Conservation (phyloP, 2,797 vertebrate species). For the Xiphophorus birchmanni region DNA sequence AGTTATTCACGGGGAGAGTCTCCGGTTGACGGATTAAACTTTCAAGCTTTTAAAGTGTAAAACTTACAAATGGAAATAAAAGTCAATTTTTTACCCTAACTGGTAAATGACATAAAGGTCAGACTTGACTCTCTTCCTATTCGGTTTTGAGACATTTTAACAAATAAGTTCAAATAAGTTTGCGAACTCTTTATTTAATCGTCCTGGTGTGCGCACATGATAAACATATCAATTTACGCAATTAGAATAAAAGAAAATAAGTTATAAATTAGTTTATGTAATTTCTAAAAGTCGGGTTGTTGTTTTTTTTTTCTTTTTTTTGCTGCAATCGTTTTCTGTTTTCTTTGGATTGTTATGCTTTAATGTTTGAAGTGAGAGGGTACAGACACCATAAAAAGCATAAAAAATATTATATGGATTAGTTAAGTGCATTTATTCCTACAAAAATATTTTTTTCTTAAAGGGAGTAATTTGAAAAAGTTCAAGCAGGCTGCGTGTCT, state of each 20-base stretch:
- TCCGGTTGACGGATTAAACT: neutral
- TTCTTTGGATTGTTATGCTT: too few species aligned
- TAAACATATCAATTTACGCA: neutral
- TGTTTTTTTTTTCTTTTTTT: accelerated
- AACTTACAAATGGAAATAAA: neutral
- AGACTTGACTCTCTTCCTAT: neutral
- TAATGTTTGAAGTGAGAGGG: neutral
- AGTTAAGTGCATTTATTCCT: neutral
- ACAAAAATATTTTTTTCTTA: neutral
- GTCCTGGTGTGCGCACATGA: neutral
- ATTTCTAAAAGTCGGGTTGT: neutral
- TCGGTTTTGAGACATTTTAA: neutral
- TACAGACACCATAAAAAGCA: neutral
- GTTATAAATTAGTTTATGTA: neutral
- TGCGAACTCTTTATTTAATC: neutral
- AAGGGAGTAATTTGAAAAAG: constrained; percentile 3
- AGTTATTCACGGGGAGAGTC: neutral
- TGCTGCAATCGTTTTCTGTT: neutral
- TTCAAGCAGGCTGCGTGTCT: constrained; percentile 60
- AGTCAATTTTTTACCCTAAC: neutral
- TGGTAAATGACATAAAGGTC: neutral
- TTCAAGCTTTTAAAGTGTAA: neutral
- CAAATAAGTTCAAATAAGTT: neutral
- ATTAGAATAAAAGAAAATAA: neutral
- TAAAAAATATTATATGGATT: neutral